A percentile compares a stretch with the other conserved stretches of the same genome.
Evolutionary conservation across 2,888 invertebrate genomes (phyloP).

Genomic region (Adelognathus sp.): DNA sequence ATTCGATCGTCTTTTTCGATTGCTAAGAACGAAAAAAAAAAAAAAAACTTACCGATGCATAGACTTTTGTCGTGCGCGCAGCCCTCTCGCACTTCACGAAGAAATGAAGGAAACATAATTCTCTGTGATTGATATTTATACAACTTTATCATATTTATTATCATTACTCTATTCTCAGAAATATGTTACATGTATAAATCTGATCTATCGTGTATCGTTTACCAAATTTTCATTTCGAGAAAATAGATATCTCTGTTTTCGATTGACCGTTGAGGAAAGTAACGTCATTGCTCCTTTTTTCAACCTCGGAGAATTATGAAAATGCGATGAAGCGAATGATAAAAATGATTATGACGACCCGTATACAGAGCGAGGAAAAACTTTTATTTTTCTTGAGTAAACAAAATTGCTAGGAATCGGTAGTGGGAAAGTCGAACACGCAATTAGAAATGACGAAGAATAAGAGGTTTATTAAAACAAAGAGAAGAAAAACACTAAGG

Average conservation of each 20-base stretch:
- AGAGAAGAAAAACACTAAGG: not conserved
- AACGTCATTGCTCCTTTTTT: not conserved
- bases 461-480: not conserved
- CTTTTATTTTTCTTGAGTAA: conserved; percentile 45
- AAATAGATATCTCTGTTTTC: conserved; percentile 4
- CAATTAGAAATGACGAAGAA: not conserved
- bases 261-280: conserved; percentile 20
- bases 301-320: conserved; percentile 35
- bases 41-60: not conserved
- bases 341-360: conserved; percentile 14
- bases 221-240: not conserved
- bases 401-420: conserved; percentile 38
- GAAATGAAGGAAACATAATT: conserved; percentile 65
- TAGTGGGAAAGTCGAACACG: conserved; percentile 43
- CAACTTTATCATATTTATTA: conserved; percentile 67
- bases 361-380: conserved; percentile 6
- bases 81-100: conserved; percentile 26
- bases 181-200: conserved; percentile 59
- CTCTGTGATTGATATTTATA: conserved; percentile 76
- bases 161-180: conserved; percentile 62
- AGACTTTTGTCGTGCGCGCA: conserved; percentile 14
- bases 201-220: conserved; percentile 57
- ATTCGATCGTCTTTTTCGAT: not conserved
- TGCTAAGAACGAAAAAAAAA: not conserved
- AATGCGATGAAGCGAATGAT: conserved; percentile 14